Percentiles rank a stretch among this genome's conserved stretches.
These are phyloP conservation scores for Malurus splendens DNA, from an alignment of 2,797 vertebrate species.

Conservation along the genomic window DNA sequence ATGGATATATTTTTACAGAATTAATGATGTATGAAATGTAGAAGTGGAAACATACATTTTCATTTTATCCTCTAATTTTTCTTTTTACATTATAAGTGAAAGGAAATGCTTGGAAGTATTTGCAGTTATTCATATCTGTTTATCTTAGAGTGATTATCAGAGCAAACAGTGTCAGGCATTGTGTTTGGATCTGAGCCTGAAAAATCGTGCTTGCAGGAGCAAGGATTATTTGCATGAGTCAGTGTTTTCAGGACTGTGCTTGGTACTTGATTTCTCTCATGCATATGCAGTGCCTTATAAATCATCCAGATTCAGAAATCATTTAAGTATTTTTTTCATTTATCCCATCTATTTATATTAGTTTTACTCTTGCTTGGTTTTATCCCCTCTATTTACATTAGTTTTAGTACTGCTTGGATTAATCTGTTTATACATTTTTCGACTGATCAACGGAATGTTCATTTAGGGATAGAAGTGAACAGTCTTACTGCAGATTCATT, in stretches of 20 bases:
- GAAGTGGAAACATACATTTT: slow-evolving; percentile 63
- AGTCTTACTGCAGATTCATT: background rate
- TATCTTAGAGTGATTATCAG: slow-evolving; percentile 65
- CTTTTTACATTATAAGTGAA: slow-evolving; percentile 47
- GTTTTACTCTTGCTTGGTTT: slow-evolving; percentile 20
- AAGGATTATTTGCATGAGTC: slow-evolving; percentile 52
- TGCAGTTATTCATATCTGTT: slow-evolving; percentile 61
- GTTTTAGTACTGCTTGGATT: slow-evolving; percentile 1
- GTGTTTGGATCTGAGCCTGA: slow-evolving; percentile 56
- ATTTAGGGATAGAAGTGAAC: background rate
- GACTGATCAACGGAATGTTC: background rate
- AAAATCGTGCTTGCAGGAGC: slow-evolving; percentile 45
- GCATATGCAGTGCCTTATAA: slow-evolving; percentile 41
- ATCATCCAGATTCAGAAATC: slow-evolving; percentile 34
- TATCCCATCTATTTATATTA: slow-evolving; percentile 16
- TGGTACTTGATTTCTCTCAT: slow-evolving; percentile 55
- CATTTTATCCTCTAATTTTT: slow-evolving; percentile 53
- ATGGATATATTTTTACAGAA: slow-evolving; percentile 54
- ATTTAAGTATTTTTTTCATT: slow-evolving; percentile 21
- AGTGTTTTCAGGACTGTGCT: slow-evolving; percentile 35
- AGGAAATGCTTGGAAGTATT: slow-evolving; percentile 51
- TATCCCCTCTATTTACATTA: slow-evolving; percentile 6
- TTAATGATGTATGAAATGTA: slow-evolving; percentile 62
- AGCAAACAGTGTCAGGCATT: slow-evolving; percentile 65
- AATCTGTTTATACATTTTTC: slow-evolving; percentile 17